A percentile compares a stretch with the other conserved stretches of the same genome.
These are phyloP conservation scores for Rhincodon typus DNA, from an alignment of 2,797 vertebrate genomes.

Conservation along the genomic window DNA sequence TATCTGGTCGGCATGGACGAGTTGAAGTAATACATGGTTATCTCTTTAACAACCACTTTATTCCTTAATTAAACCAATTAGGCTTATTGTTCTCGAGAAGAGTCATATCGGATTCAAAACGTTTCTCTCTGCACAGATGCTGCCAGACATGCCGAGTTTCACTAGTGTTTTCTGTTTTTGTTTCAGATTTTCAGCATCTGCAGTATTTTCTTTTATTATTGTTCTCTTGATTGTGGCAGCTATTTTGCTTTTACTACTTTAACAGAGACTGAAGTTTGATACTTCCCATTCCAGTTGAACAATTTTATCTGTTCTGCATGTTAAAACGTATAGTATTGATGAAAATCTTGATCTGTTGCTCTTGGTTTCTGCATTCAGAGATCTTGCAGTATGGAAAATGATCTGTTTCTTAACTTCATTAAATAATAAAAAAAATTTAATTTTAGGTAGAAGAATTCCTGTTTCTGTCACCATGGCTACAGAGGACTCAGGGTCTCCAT, in stretches of 20 bases:
- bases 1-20: no score
- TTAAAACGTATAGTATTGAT: neutral
- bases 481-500: conserved; percentile 61
- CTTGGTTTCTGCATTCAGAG: no score
- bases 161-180: no score
- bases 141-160: no score
- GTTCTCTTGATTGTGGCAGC: neutral
- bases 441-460: conserved; percentile 44
- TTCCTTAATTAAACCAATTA: neutral
- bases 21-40: neutral
- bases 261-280: neutral
- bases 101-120: no score
- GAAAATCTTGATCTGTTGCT: neutral
- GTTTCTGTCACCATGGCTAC: conserved; percentile 68
- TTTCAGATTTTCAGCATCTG: no score
- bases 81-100: neutral
- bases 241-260: neutral
- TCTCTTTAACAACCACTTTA: neutral
- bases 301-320: neutral
- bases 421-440: neutral
- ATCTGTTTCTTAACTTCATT: neutral
- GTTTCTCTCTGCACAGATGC: no score
- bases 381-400: no score
- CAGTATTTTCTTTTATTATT: neutral
- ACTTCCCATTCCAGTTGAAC: neutral